Evolutionary conservation across 2,797 vertebrate species (phyloP).

Genomic region (Pempheris klunzingeri): DNA sequence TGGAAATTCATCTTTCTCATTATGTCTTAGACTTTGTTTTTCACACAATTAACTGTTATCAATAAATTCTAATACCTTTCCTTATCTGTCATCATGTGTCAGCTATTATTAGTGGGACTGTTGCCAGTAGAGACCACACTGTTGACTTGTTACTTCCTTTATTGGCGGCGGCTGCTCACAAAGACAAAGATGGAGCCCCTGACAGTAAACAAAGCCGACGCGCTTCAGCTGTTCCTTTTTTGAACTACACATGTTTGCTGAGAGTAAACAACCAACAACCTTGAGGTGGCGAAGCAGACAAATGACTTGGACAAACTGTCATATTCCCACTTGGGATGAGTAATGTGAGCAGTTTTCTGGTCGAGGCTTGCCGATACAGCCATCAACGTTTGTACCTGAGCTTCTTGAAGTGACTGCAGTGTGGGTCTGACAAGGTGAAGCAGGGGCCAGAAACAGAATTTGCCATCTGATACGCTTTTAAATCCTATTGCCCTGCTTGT

Average conservation of each 20-base stretch:
- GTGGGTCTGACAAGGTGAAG: slow-evolving; percentile 49
- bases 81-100: slow-evolving; percentile 41
- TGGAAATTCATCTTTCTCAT: slow-evolving; percentile 36
- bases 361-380: slow-evolving; percentile 8
- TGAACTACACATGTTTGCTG: slow-evolving; percentile 66
- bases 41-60: slow-evolving; percentile 16
- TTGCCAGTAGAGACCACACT: slow-evolving; percentile 42
- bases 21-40: slow-evolving; percentile 15
- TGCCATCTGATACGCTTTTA: slow-evolving; percentile 68
- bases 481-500: slow-evolving; percentile 75
- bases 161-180: slow-evolving; percentile 55
- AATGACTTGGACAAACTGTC: slow-evolving; percentile 53
- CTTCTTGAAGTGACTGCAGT: slow-evolving; percentile 1
- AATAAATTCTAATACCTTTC: slow-evolving; percentile 14
- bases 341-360: slow-evolving; percentile 44
- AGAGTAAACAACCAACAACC: slow-evolving; percentile 62
- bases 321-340: slow-evolving; percentile 54
- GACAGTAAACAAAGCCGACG: slow-evolving; percentile 65
- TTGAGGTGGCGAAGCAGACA: slow-evolving; percentile 49
- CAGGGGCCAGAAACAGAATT: slow-evolving; percentile 37
- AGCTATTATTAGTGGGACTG: slow-evolving; percentile 47
- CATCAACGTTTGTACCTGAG: slow-evolving; percentile 39
- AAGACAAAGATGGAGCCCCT: slow-evolving; percentile 58
- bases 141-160: slow-evolving; percentile 76
- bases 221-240: slow-evolving; percentile 62